Evolutionary conservation across 2,797 vertebrate species (phyloP), one percentile per base, ranked within the genome.

Genomic region (Spinus pinus): DNA sequence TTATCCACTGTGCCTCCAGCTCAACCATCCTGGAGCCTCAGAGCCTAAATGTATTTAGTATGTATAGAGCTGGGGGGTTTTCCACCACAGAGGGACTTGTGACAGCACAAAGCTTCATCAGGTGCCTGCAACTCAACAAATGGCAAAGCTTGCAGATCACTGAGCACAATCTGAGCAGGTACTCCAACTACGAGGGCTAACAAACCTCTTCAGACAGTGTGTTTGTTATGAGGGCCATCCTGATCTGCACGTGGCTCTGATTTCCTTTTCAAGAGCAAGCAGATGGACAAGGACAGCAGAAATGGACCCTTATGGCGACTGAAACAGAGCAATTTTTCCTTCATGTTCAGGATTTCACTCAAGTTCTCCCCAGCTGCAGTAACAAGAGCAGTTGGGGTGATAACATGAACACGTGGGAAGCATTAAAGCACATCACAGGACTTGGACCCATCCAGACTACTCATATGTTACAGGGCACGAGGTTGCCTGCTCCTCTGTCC

Each of bases 31-130:
- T 67, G 47, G 8, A 78, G 18, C 20, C 41, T 86, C 17, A 6
- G 0, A 19, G n/a, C 51, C 62, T 27, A 51, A 75, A 27, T 44
- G 10, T 12, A 42, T 22, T 66, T 51, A 42, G 20, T 2, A 44
- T 25, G 23, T 74, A 56, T 7, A 67, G 50, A 87, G 33, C 19
- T 51, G 15, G 15, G 16, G 22, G 23, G 67, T 42, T 54, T 39
- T 64, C 44, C 7, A 35, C 28, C 37, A 51, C 1, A 0, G 25
- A 65, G 19, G 21, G 23, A 46, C 21, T 22, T n/a, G 7, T 0
- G 17, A 28, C n/a, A 75, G 71, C 51, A 66, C n/a, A 69, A 39
- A 81, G 30, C 24, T 25, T 33, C 25, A 33, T 11, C 11, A n/a
- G 23, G 51, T 37, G 19, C 47, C 67, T 73, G 16, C 23, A 70